Percentiles rank a stretch among this genome's conserved stretches.
phyloP scores from a whole-genome alignment of 1,140 invertebrate species.

The Sarcophaga bullata region DNA sequence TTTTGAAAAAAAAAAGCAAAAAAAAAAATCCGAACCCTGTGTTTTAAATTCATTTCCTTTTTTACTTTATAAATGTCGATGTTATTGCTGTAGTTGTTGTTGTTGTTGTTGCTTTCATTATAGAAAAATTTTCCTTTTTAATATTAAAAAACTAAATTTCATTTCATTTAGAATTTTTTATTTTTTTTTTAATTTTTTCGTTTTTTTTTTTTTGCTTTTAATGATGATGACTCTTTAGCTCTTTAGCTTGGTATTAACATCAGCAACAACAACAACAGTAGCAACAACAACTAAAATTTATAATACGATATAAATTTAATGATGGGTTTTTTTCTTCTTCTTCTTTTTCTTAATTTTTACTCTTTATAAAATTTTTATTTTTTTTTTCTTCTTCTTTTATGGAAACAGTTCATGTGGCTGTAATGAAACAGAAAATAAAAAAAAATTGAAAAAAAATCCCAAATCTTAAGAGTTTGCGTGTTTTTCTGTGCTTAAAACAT shows the following conservation, averaged over 20 bases:
- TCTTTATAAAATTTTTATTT: too few species aligned
- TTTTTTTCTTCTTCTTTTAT: background rate
- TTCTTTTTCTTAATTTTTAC: background rate
- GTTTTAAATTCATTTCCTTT: background rate
- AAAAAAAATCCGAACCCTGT: background rate
- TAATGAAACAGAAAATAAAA: background rate
- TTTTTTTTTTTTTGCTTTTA: conserved; percentile 27
- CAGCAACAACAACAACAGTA: background rate
- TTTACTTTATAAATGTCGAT: background rate
- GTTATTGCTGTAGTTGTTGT: background rate
- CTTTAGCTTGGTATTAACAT: background rate
- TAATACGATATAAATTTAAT: conserved; percentile 4
- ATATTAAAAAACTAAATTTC: background rate
- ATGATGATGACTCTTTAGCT: conserved; percentile 38
- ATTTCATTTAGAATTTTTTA: background rate
- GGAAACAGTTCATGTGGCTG: background rate
- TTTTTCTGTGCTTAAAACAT: conserved; percentile 53
- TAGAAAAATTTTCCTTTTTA: conserved; percentile 26
- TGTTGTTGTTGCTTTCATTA: conserved; percentile 4
- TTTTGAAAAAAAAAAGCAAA: too few species aligned
- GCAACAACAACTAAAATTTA: background rate
- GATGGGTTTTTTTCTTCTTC: background rate
- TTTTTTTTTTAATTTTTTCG: background rate
- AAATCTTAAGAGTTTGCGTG: conserved; percentile 49
- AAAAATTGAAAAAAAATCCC: background rate